Evolutionary conservation across 1,140 invertebrate species (phyloP), one percentile per base, ranked within the genome.

Genomic region (Temnothorax longispinosus): DNA sequence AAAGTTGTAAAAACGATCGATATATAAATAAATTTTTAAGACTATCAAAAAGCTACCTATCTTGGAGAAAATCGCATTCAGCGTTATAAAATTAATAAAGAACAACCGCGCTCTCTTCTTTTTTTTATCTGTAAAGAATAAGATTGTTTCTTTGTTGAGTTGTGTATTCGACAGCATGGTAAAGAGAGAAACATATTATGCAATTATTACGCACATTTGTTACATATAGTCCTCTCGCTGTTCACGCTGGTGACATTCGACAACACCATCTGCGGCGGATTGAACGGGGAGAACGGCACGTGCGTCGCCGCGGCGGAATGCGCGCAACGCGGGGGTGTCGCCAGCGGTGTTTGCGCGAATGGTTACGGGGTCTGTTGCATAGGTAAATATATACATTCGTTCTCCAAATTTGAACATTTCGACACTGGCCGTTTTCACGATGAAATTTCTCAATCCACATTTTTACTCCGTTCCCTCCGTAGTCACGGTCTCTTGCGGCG

Each of bases 401-500:
- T 44, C 18, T 27, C 27, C 27, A 27, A 27, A 13, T 47, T 50
- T 44, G 11, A 38, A 72, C 27, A 32, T n/a, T 74, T 54, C 2
- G 11, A 38, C 27, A 27, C 27, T 27, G 27, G 27, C 27, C 5
- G 18, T 21, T 65, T 65, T 41, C 3, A 15, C 21, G 2, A 27
- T 21, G 18, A 27, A 47, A 65, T 11, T 13, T 32, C 11, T 47
- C 11, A 27, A 65, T 47, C 1, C 47, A 27, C 8, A 35, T 82
- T 18, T 11, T 32, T 32, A 21, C 15, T 32, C 13, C 27, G 21
- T n/a, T 77, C 13, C 41, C 0, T 0, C n/a, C n/a, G 50, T 56
- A 98, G 98, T 98, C 93, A 96, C 97, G 86, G 96, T 96, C 32
- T 96, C 97, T 0, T 98, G 98, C 88, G 98, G 98, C 0, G 97